These are phyloP conservation scores for Pollenia labialis DNA, from an alignment of 2,888 invertebrate genomes.

Conservation along the genomic window DNA sequence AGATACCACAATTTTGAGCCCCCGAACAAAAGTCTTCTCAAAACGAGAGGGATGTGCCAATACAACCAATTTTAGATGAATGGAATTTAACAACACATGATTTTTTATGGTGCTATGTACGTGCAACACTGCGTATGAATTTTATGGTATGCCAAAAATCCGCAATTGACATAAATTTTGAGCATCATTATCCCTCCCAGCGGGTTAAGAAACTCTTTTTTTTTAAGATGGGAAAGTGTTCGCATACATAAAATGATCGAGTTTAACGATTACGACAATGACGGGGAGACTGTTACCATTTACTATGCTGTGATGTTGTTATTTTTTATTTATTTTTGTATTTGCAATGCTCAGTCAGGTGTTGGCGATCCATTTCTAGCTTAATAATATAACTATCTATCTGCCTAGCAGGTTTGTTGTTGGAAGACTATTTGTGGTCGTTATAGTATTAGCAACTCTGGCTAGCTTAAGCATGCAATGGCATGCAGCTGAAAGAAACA, in stretches of 20 bases:
- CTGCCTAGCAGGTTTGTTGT: constrained; percentile 68
- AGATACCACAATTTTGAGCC: no score
- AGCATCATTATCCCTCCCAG: neutral
- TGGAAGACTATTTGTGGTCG: constrained; percentile 61
- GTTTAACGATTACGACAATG: constrained; percentile 72
- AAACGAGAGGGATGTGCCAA: no score
- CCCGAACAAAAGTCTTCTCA: no score
- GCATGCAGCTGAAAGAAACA: constrained; percentile 68
- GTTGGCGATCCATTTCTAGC: constrained; percentile 73
- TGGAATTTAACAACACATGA: no score
- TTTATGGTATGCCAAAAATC: no score
- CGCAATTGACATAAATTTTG: no score
- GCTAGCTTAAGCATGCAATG: constrained; percentile 69
- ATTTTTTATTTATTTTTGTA: constrained; percentile 22
- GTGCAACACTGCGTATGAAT: no score
- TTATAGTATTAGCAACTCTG: constrained; percentile 59
- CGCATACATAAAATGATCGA: constrained; percentile 73
- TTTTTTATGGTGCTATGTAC: no score
- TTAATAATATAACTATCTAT: constrained; percentile 66
- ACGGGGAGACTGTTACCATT: constrained; percentile 69
- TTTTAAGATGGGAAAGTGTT: constrained; percentile 72
- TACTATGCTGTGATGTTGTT: constrained; percentile 54
- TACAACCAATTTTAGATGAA: no score
- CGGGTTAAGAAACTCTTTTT: constrained; percentile 56
- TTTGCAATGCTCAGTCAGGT: constrained; percentile 67